A percentile compares a stretch with the other conserved stretches of the same genome.
phyloP scores from a whole-genome alignment of 37 sponge, comb jelly and placozoan species.

The Eunapius fragilis region DNA sequence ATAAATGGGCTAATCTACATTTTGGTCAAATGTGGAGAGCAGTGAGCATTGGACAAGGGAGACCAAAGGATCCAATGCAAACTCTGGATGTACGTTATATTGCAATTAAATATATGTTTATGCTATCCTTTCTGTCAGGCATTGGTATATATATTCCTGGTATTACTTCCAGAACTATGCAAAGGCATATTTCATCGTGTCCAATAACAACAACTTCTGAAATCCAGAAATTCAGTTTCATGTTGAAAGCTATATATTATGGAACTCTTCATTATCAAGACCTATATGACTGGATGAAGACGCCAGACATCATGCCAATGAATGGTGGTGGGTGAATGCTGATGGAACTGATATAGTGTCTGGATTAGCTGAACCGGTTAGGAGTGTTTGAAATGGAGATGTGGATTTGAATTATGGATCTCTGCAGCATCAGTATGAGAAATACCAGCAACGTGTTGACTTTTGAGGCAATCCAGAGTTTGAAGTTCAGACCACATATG shows the following conservation, averaged over 20 bases:
- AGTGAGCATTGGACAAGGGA: neutral
- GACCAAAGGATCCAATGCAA: too few species aligned
- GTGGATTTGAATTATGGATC: slow-evolving; percentile 15
- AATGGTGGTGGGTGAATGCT: slow-evolving; percentile 44
- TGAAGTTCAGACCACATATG: neutral
- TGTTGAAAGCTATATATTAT: too few species aligned
- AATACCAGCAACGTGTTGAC: neutral
- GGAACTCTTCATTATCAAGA: neutral
- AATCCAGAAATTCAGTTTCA: too few species aligned
- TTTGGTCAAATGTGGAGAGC: slow-evolving; percentile 28
- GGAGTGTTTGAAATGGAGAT: slow-evolving; percentile 18
- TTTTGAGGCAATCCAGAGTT: neutral
- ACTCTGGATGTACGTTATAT: too few species aligned
- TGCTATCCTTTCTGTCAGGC: too few species aligned
- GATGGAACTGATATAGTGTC: slow-evolving; percentile 28
- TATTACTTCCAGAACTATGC: too few species aligned
- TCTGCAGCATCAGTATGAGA: neutral
- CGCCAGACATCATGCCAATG: slow-evolving; percentile 9
- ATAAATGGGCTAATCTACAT: slow-evolving; percentile 35
- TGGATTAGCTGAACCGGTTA: slow-evolving; percentile 19
- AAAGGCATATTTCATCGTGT: too few species aligned
- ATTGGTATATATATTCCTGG: too few species aligned
- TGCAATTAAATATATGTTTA: too few species aligned
- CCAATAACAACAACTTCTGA: too few species aligned
- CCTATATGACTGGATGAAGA: slow-evolving; percentile 15